Evolutionary conservation across 2,797 vertebrate species (phyloP).

Genomic region (Gallirallus australis): DNA sequence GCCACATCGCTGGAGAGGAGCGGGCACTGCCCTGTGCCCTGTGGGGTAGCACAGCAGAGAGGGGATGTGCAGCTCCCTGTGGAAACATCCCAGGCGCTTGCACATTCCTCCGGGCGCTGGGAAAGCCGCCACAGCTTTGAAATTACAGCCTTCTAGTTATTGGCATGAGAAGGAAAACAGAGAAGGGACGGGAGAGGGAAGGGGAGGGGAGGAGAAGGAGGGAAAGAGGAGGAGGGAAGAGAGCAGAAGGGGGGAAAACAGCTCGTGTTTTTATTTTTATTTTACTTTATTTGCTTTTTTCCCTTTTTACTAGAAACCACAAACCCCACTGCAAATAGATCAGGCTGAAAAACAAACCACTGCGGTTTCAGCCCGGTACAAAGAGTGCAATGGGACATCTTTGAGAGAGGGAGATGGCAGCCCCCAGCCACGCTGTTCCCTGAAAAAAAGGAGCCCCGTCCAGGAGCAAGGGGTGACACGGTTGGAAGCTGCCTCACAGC

Average conservation of each 20-base stretch:
- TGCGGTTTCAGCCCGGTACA: not conserved
- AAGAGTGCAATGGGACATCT: not conserved
- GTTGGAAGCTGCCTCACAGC: not conserved
- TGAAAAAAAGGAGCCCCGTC: not conserved
- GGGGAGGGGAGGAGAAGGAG: not conserved
- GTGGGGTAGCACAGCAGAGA: not conserved
- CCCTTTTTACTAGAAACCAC: not conserved
- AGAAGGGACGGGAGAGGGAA: not conserved
- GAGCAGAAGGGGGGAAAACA: not conserved
- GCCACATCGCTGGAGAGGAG: not conserved
- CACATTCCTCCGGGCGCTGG: conserved; percentile 63
- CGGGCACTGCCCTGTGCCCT: not conserved
- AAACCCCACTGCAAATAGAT: conserved; percentile 57
- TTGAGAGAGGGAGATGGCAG: not conserved
- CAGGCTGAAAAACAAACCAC: conserved; percentile 29
- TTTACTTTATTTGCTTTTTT: conserved; percentile 3
- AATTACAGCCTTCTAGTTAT: conserved; percentile 68
- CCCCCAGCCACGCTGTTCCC: not conserved
- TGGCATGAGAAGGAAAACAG: conserved; percentile 74
- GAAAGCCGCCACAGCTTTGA: conserved; percentile 70
- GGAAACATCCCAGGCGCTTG: conserved; percentile 57
- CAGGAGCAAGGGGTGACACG: not conserved
- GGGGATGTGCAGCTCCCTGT: conserved; percentile 1
- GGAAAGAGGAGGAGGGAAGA: not conserved
- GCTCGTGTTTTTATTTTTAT: conserved; percentile 56